Evolutionary conservation across 2,797 vertebrate species (phyloP).

Genomic region (Ceryle rudis): DNA sequence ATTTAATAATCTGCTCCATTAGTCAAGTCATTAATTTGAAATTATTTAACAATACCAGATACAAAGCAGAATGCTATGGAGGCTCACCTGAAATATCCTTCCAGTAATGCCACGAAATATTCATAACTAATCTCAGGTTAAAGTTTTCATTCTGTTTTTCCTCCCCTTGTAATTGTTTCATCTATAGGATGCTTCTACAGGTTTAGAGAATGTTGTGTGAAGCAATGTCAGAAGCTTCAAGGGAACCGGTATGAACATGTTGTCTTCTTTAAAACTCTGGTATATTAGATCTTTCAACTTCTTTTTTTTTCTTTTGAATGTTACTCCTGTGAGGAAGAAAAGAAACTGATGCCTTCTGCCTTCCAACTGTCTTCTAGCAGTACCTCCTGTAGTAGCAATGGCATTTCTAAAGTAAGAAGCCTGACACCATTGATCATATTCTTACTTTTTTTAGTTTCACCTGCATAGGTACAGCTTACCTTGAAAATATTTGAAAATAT

Average conservation of each 20-base stretch:
- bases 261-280: background rate
- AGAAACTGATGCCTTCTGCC: background rate
- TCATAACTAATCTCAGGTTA: conserved; percentile 1
- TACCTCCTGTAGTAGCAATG: background rate
- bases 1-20: conserved; percentile 3
- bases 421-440: background rate
- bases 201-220: background rate
- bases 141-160: conserved; percentile 33
- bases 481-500: background rate
- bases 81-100: conserved; percentile 43
- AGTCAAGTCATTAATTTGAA: conserved; percentile 25
- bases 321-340: background rate
- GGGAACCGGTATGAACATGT: background rate
- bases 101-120: conserved; percentile 30
- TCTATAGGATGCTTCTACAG: background rate
- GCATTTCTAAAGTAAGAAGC: background rate
- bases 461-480: background rate
- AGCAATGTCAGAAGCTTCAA: conserved; percentile 20
- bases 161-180: background rate
- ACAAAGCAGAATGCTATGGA: conserved; percentile 35
- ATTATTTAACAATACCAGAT: background rate
- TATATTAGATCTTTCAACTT: background rate
- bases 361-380: background rate
- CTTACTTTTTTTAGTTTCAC: background rate
- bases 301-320: background rate